Percentiles rank a stretch among this genome's conserved stretches.
Evolutionary conservation across 2,797 vertebrate genomes (phyloP).

Genomic region (Australoheros facetus): DNA sequence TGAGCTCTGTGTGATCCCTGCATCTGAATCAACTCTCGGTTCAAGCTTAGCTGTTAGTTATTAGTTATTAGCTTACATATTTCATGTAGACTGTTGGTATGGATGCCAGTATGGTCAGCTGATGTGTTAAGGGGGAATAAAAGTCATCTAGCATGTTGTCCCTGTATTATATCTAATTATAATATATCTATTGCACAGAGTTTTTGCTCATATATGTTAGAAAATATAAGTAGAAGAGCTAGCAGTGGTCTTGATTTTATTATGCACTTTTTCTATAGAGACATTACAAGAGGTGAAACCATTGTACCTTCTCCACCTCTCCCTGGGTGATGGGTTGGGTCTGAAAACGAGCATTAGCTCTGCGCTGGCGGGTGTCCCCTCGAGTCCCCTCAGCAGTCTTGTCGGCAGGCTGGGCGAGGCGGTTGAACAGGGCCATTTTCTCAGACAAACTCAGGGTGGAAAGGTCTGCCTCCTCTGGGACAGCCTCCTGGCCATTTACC

Average conservation of each 20-base stretch:
- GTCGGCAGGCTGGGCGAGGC: conserved; percentile 81
- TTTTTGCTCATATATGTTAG: not conserved
- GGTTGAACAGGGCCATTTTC: conserved; percentile 98
- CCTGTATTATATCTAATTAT: not conserved
- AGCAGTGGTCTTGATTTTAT: not conserved
- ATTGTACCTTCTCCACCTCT: conserved; percentile 91
- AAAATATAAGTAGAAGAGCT: not conserved
- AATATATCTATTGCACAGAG: not conserved
- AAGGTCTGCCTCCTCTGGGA: conserved; percentile 87
- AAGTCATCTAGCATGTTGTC: too few relatives aligned
- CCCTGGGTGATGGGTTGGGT: conserved; percentile 96
- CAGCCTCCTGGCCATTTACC: conserved; percentile 47
- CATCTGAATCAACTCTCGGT: too few relatives aligned
- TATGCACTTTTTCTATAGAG: not conserved
- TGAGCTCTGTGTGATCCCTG: too few relatives aligned
- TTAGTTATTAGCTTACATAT: too few relatives aligned
- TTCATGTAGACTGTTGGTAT: too few relatives aligned
- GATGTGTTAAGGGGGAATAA: too few relatives aligned
- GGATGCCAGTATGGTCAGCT: too few relatives aligned
- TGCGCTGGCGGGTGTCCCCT: conserved; percentile 86
- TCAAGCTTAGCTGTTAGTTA: too few relatives aligned
- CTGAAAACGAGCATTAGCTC: conserved; percentile 91
- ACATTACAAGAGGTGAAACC: fast-evolving
- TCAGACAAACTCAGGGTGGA: conserved; percentile 90
- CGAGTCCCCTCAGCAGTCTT: conserved; percentile 61